Evolutionary conservation across 2,888 invertebrate genomes (phyloP), one percentile per base, ranked within the genome.

Genomic region (Aromia moschata): DNA sequence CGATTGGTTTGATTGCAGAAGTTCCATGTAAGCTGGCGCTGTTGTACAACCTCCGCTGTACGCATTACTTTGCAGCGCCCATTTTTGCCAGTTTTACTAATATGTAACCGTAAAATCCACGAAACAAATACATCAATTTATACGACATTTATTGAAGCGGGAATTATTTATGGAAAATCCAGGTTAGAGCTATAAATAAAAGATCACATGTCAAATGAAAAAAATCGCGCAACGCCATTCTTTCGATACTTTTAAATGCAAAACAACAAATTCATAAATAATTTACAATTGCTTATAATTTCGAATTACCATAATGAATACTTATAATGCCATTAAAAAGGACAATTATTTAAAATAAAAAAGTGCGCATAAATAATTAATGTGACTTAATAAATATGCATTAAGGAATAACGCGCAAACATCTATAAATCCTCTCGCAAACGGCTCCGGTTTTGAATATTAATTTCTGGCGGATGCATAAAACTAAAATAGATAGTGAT

Each of bases 401-500:
- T 56, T 44, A 56, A 54, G 54, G 38, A 63, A 60, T 56, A 60
- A 60, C 58, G 47, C 56, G 61, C 60, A 56, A 67, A 59, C 63
- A 59, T 59, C 60, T 46, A 67, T 69, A 65, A 67, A 69, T 69
- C 64, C 58, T 64, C 56, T 62, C 54, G 56, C 64, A 65, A 66
- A 63, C 64, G 59, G 56, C 63, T 60, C 62, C 17, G 46, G 38
- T 47, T 45, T 55, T 65, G 68, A 68, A 68, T 68, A 64, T 60
- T 64, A 66, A 67, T 65, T 62, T 60, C 46, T 54, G 62, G 56
- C 66, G 66, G 63, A 68, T 62, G 61, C 64, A 67, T 67, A 67
- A 64, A 65, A 65, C 63, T 62, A 59, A 67, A 65, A 67, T 67
- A 67, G 64, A 65, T 62, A 64, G 25, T 16, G n/a, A 49, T 38